Percentiles rank a stretch among this genome's conserved stretches.
Conservation (phyloP, 2,888 invertebrate species). For the Tetanocera ferruginea region DNA sequence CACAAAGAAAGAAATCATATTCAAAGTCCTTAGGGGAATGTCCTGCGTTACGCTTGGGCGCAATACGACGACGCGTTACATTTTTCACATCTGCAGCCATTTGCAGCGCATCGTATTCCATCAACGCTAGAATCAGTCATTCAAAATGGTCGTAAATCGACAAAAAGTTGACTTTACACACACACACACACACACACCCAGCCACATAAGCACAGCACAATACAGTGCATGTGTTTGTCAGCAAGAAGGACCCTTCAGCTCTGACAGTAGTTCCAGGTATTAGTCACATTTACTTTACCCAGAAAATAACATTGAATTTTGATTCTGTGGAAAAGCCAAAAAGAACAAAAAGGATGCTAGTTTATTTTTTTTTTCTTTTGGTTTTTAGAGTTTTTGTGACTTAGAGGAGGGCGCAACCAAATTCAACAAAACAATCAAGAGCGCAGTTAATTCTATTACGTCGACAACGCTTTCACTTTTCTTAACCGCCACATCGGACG, state of each 20-base stretch:
- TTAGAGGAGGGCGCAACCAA: slow-evolving; percentile 54
- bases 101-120: slow-evolving; percentile 22
- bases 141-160: slow-evolving; percentile 68
- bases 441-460: slow-evolving; percentile 63
- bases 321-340: slow-evolving; percentile 6
- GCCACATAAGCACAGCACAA: not conserved
- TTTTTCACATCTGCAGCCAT: slow-evolving; percentile 50
- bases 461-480: slow-evolving; percentile 56
- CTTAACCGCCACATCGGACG: not conserved
- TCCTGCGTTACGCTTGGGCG: slow-evolving; percentile 29
- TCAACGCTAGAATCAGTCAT: slow-evolving; percentile 38
- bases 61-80: slow-evolving; percentile 43
- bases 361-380: not conserved
- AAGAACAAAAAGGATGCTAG: slow-evolving; percentile 3
- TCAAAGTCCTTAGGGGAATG: slow-evolving; percentile 32
- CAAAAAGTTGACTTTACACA: slow-evolving; percentile 45
- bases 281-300: not conserved
- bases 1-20: not conserved
- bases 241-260: not conserved
- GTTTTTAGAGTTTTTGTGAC: not conserved
- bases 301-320: not conserved
- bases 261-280: slow-evolving; percentile 17
- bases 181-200: not conserved
- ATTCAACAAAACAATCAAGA: slow-evolving; percentile 63
- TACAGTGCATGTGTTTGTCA: not conserved